phyloP scores from a whole-genome alignment of 2,113 vertebrate genomes.

The Hystrix brachyura region DNA sequence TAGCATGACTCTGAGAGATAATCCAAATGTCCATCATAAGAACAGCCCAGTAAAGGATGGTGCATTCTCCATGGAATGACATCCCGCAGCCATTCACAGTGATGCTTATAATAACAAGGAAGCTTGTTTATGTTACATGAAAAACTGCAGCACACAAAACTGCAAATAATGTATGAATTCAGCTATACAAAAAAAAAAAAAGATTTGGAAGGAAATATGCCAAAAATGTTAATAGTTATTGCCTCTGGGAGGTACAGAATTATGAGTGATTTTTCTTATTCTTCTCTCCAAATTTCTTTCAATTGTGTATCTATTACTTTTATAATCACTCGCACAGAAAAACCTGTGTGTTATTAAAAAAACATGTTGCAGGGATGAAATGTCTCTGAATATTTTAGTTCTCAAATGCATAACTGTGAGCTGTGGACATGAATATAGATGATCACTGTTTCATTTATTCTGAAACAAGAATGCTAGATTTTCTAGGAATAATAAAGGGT shows the following conservation, averaged over 20 bases:
- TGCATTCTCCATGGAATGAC: not conserved
- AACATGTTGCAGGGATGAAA: slow-evolving; percentile 68
- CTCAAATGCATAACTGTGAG: slow-evolving; percentile 78
- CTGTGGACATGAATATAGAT: slow-evolving; percentile 81
- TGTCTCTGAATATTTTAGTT: slow-evolving; percentile 79
- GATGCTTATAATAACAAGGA: not conserved
- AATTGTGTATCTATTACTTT: slow-evolving; percentile 47
- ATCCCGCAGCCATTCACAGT: not conserved
- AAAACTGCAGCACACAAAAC: not conserved
- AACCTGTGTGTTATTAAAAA: slow-evolving; percentile 53
- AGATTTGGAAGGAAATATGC: slow-evolving; percentile 54
- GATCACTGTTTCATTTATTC: slow-evolving; percentile 70
- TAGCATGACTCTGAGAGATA: not conserved
- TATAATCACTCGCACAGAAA: slow-evolving; percentile 42
- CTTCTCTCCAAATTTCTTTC: slow-evolving; percentile 60
- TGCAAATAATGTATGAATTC: slow-evolving; percentile 41
- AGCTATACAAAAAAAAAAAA: not conserved
- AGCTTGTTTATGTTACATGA: not conserved
- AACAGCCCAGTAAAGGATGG: not conserved
- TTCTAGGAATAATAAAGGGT: slow-evolving; percentile 69
- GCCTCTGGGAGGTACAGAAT: slow-evolving; percentile 54
- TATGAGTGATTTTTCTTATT: slow-evolving; percentile 63
- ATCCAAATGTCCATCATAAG: not conserved
- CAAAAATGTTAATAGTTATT: slow-evolving; percentile 46
- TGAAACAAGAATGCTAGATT: slow-evolving; percentile 62